Base-by-base conservation (phyloP, 2,888 invertebrate species). In the Rapana venosa region DNA sequence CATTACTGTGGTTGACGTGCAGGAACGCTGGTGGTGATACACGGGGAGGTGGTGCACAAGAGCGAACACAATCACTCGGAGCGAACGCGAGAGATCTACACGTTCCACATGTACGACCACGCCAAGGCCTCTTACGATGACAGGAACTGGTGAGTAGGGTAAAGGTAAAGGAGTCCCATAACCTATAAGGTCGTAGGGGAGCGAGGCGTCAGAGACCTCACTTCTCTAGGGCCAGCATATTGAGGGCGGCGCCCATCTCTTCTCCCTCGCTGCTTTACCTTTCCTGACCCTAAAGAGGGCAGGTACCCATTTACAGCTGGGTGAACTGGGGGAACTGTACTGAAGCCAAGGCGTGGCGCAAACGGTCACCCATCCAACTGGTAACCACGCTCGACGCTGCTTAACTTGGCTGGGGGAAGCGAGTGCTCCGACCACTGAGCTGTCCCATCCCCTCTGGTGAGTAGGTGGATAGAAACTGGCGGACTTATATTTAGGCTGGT, bases 41-140 rank as follows among this genome's bases (percentile, higher is more conserved):
- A 99, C 95, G 99, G 99, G 0, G 97, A 98, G 95, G 98, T 99
- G 0, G 98, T 99, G 0, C 99, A 99, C 96, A 98, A 98, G 95
- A 99, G 99, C 94, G 98, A 98, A 88, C 97, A 97, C 17, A 99
- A 99, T 96, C 77, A 97, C 91, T 99, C 99, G 0, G 95, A 97
- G 2, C 97, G 97, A 92, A 98, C 98, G n/a, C 97, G 99, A 66
- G 98, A 98, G 94, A 98, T 98, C 15, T 99, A 99, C 96, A 99
- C 99, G 13, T 99, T 99, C 96, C 99, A 99, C 15, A 96, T 97
- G 99, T 0, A 97, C 15, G 98, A 90, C 99, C 99, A 96, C 96
- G 32, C 96, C 97, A 90, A 90, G 8, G 97, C 98, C 61, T 96
- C 97, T 90, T 99, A 98, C 96, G 97, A 98, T 0, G 96, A 97